Conservation (phyloP, 2,888 invertebrate genomes). For the Clusia tigrina region DNA sequence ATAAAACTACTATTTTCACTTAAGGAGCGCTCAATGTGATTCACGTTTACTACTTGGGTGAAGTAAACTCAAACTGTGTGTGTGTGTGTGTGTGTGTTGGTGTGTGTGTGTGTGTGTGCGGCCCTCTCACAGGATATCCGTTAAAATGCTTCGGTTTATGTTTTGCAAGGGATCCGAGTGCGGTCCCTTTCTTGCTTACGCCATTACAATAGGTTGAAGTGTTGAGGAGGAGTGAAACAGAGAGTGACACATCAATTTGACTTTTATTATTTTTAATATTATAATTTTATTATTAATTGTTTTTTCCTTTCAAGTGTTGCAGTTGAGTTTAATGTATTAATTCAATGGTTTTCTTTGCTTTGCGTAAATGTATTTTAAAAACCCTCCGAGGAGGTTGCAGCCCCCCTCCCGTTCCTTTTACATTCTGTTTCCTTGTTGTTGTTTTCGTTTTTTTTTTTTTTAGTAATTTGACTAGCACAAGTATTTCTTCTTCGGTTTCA, state of each 20-base stretch:
- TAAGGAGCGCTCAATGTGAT: not conserved
- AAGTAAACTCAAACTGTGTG: too few species aligned
- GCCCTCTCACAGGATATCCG: not conserved
- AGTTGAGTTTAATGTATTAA: constrained; percentile 10
- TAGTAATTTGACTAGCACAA: constrained; percentile 65
- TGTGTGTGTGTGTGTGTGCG: not conserved
- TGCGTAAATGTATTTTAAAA: not conserved
- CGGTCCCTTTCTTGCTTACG: not conserved
- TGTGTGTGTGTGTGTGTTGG: too few species aligned
- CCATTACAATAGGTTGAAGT: constrained; percentile 5
- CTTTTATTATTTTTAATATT: constrained; percentile 24
- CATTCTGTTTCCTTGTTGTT: constrained; percentile 6
- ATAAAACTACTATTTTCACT: constrained; percentile 28
- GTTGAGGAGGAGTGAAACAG: constrained; percentile 2
- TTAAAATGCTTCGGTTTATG: constrained; percentile 29
- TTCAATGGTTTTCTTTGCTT: constrained; percentile 5
- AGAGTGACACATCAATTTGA: constrained; percentile 29
- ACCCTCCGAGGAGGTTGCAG: too few species aligned
- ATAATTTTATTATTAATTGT: constrained; percentile 16
- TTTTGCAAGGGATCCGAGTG: constrained; percentile 9
- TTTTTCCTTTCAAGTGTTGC: constrained; percentile 1
- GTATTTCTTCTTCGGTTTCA: constrained; percentile 66
- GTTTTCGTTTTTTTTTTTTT: constrained; percentile 10
- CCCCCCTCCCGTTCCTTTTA: not conserved
- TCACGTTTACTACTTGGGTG: too few species aligned